Evolutionary conservation across 2,113 vertebrate species (phyloP), one percentile per base, ranked within the genome.

Genomic region (Alethe castanea): DNA sequence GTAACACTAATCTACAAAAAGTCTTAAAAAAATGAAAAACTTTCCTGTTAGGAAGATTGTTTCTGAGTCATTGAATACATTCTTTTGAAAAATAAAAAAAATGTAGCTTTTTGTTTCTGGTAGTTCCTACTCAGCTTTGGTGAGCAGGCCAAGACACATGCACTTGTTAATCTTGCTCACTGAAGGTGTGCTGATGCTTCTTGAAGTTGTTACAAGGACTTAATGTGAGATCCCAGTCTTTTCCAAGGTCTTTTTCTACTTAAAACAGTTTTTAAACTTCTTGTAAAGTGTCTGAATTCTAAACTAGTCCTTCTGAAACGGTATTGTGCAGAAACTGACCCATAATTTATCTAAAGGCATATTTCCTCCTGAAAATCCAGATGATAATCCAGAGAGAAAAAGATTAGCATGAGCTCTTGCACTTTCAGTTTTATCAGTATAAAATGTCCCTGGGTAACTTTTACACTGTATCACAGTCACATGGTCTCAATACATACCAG

Each of bases 381-480:
- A 59, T 53, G 69, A 67, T 66, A 74, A 72, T 83, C 74, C 90
- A 87, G 54, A 56, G 78, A 95, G 47, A 95, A 95, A 56, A 65
- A 86, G 65, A 85, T 93, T 19, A 84, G 40, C 67, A 44, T 52
- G 57, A 95, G 36, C 47, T 92, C 53, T 82, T 77, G 42, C 66
- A 93, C 71, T 89, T 93, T 90, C 77, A 88, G 59, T 71, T 89
- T 74, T 47, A 36, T 36, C 72, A 38, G 62, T 94, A 92, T 82
- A 95, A 97, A 97, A 95, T 81, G 90, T 88, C 91, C 92, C 59
- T 38, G 79, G 57, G 47, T 94, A 95, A 88, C 76, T 94, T 96
- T 94, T 56, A 93, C 87, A 85, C 76, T 85, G 92, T 71, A 77
- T 97, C 97, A 98, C 97, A 98, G 97, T 97, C 88, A 96, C 94